A percentile compares a stretch with the other conserved stretches of the same genome.
Conservation (phyloP, 2,113 vertebrate species). For the Nothobranchius kuhntae region DNA sequence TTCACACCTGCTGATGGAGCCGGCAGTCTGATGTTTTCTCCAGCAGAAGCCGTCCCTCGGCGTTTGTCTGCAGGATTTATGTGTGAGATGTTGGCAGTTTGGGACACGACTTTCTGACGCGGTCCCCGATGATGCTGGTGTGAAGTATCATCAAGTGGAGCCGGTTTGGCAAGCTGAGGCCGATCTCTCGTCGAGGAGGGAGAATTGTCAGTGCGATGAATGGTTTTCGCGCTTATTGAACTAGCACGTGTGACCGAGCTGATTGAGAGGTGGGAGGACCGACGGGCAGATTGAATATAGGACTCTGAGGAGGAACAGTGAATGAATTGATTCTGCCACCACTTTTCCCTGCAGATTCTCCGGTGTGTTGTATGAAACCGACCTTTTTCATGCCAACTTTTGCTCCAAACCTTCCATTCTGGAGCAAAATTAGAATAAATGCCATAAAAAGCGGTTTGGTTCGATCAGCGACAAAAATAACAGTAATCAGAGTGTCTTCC, state of each 20-base stretch:
- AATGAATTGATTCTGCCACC: conserved; percentile 37
- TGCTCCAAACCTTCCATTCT: too few species aligned
- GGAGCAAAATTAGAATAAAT: too few species aligned
- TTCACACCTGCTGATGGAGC: conserved; percentile 16
- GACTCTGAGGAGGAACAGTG: conserved; percentile 46
- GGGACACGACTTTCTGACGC: conserved; percentile 47
- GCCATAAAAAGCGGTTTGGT: not conserved
- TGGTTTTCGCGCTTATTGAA: conserved; percentile 40
- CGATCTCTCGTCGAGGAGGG: conserved; percentile 14
- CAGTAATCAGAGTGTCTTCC: conserved; percentile 21
- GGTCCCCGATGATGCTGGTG: conserved; percentile 41
- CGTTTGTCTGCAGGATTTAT: conserved; percentile 29
- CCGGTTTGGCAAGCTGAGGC: conserved; percentile 36
- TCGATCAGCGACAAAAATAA: conserved; percentile 9
- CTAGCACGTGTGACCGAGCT: conserved; percentile 45
- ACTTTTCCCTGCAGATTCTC: conserved; percentile 1
- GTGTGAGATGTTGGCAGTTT: conserved; percentile 43
- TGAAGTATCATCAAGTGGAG: conserved; percentile 49
- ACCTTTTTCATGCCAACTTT: not conserved
- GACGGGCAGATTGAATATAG: conserved; percentile 46
- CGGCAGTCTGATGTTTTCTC: conserved; percentile 12
- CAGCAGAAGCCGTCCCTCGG: conserved; percentile 19
- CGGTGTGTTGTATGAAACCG: too few species aligned
- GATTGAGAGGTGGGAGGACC: conserved; percentile 45
- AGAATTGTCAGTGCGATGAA: conserved; percentile 48